Conservation (phyloP, 2,113 vertebrate species). For the Phaethon lepturus region DNA sequence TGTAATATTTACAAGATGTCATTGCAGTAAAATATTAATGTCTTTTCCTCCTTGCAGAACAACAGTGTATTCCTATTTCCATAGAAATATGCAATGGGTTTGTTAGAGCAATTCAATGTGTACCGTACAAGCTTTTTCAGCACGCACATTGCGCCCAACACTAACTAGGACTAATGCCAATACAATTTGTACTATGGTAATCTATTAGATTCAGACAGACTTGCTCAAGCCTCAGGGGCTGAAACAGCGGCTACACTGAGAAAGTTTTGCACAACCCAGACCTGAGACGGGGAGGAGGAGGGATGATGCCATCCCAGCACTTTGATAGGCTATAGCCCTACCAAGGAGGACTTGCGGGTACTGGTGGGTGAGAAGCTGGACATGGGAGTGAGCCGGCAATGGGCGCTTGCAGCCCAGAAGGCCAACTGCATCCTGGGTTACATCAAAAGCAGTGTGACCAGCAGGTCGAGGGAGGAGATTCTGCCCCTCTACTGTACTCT, state of each 20-base stretch:
- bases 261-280: not conserved
- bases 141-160: not conserved
- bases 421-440: too few species aligned
- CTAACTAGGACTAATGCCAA: not conserved
- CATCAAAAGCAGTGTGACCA: too few species aligned
- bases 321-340: fast-evolving
- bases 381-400: too few species aligned
- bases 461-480: too few species aligned
- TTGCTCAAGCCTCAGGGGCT: not conserved
- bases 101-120: not conserved
- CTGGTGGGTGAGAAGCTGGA: too few species aligned
- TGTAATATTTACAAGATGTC: not conserved
- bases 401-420: too few species aligned
- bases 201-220: not conserved
- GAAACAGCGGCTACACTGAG: not conserved
- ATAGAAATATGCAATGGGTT: fast-evolving
- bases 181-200: not conserved
- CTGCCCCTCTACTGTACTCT: too few species aligned
- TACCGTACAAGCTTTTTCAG: not conserved
- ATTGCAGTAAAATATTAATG: not conserved
- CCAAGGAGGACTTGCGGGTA: too few species aligned
- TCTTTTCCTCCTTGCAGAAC: not conserved
- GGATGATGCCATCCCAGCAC: not conserved
- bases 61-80: not conserved
- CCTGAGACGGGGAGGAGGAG: fast-evolving